These are phyloP conservation scores for Hoplodrina blanda DNA, from an alignment of 2,888 invertebrate genomes.

Conservation along the genomic window DNA sequence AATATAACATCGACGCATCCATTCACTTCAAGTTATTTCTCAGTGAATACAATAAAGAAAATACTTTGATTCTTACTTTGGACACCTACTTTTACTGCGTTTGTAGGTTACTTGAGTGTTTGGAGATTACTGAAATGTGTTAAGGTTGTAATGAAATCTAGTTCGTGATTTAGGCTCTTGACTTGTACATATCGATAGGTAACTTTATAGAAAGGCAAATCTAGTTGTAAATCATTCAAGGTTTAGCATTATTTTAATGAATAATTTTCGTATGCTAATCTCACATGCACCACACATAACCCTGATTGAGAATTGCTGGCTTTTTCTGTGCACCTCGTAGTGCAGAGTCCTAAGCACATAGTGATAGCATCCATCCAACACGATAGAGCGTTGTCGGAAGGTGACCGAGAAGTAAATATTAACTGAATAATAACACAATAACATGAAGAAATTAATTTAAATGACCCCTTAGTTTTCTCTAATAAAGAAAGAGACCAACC, in stretches of 20 bases:
- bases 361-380: neutral
- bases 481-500: neutral
- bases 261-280: neutral
- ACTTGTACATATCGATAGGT: neutral
- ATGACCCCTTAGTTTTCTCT: neutral
- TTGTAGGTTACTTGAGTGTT: neutral
- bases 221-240: neutral
- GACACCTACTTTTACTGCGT: conserved; percentile 4
- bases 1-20: conserved; percentile 41
- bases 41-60: conserved; percentile 23
- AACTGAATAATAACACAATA: no score
- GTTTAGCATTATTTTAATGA: neutral
- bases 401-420: neutral
- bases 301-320: neutral
- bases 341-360: no score
- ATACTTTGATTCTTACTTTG: conserved; percentile 16
- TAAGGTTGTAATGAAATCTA: conserved; percentile 7
- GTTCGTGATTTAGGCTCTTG: conserved; percentile 17
- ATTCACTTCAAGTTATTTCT: conserved; percentile 37
- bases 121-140: neutral
- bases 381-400: neutral
- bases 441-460: neutral
- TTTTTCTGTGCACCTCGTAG: neutral
- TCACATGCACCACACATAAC: neutral
- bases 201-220: neutral